These are phyloP conservation scores for Coenonympha glycerion DNA, from an alignment of 2,888 invertebrate species.

Conservation along the genomic window DNA sequence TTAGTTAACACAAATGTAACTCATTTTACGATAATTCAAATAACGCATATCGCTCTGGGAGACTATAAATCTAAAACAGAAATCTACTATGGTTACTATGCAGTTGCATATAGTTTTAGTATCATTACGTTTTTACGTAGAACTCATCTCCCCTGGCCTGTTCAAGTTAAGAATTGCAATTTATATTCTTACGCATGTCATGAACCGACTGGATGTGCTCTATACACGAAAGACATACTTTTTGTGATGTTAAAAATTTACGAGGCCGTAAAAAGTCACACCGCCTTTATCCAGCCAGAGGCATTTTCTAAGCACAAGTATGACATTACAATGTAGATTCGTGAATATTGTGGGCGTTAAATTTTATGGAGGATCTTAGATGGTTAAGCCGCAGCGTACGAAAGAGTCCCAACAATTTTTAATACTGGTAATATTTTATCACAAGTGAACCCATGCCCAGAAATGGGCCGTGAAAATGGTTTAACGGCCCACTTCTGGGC, in stretches of 20 bases:
- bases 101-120: too few relatives aligned
- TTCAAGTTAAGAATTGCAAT: background rate
- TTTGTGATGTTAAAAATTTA: constrained; percentile 70
- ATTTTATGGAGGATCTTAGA: constrained; percentile 30
- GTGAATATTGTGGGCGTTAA: constrained; percentile 34
- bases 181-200: constrained; percentile 7
- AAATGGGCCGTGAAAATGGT: too few relatives aligned
- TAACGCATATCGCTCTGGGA: too few relatives aligned
- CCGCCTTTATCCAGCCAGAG: constrained; percentile 50
- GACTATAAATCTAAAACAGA: too few relatives aligned
- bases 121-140: too few relatives aligned
- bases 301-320: constrained; percentile 31
- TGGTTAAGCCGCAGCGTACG: constrained; percentile 27
- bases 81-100: too few relatives aligned
- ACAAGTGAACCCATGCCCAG: too few relatives aligned
- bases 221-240: constrained; percentile 43
- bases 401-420: background rate
- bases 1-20: too few relatives aligned
- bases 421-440: background rate
- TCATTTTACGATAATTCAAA: too few relatives aligned
- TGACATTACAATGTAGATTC: constrained; percentile 51
- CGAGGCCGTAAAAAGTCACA: constrained; percentile 61
- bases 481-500: too few relatives aligned
- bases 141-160: too few relatives aligned
- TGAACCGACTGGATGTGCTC: background rate